Base-by-base conservation (phyloP, 2,888 invertebrate species). In the Eupeodes luniger region DNA sequence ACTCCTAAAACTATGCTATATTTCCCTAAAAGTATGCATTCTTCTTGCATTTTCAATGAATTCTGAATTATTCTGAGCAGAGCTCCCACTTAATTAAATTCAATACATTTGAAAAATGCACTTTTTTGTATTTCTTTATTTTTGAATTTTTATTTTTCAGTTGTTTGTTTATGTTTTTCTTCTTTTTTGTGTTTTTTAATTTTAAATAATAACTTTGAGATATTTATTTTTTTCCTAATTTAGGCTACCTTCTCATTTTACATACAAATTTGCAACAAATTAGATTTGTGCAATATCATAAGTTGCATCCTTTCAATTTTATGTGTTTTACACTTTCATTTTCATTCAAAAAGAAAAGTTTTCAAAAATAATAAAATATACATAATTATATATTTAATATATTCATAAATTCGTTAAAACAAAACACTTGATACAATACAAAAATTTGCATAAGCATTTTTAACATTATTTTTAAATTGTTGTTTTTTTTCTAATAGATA, bases 381-480 rank as follows among this genome's bases (percentile, higher is more conserved):
- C 66, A 66, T 27, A 66, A 66, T 66, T 64, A 64, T 64, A 47
- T 64, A 64, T 64, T 64, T 47, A 47, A 66, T 75, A 86, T 53
- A 69, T 69, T 53, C 16, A 70, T 87, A 87, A 87, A 87, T 87
- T 87, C 87, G 87, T 87, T 72, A 62, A 40, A 87, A 87, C 86
- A 87, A 87, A 87, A 88, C 84, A 88, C 87, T 88, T 78, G 81
- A 88, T 81, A 85, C 88, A 88, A 81, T 88, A 85, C 88, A 88
- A 88, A 88, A 88, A 88, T 81, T 88, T 88, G 88, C 85, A 85
- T 36, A 88, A 85, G 87, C 81, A 85, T 86, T 82, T 82, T 57
- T 69, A 66, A 66, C 66, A 66, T 66, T 49, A 51, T 19, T 9
- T 27, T 27, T 51, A 57, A 36, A 57, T 76, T 51, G 40, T 40